Percentiles rank a stretch among this genome's conserved stretches.
Conservation (phyloP, 2,113 vertebrate genomes). For the Clarias magur region DNA sequence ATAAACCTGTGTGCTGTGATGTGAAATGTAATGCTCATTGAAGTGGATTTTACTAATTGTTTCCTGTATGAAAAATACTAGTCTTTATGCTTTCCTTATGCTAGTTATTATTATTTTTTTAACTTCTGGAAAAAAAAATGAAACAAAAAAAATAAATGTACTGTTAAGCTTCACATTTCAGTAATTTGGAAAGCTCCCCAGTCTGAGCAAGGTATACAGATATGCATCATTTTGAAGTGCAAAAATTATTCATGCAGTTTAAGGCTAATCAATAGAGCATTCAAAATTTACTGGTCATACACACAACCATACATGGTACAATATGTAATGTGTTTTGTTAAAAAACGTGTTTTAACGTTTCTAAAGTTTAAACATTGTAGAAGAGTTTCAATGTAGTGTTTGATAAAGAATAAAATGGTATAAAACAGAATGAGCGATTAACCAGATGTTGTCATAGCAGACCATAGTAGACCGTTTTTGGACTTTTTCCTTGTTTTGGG, state of each 20-base stretch:
- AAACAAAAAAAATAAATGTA: too few species aligned
- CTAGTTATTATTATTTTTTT: neutral
- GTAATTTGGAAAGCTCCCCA: neutral
- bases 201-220: neutral
- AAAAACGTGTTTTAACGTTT: neutral
- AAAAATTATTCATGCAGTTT: neutral
- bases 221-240: neutral
- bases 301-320: neutral
- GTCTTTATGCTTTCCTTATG: neutral
- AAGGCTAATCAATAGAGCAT: neutral
- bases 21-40: neutral
- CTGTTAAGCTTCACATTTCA: neutral
- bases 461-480: slow-evolving; percentile 70
- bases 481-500: slow-evolving; percentile 75
- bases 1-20: neutral
- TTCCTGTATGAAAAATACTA: neutral
- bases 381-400: neutral
- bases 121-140: neutral
- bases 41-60: neutral
- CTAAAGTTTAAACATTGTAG: neutral
- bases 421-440: slow-evolving; percentile 73
- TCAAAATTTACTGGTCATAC: neutral
- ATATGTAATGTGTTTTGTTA: neutral
- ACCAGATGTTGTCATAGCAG: slow-evolving; percentile 76
- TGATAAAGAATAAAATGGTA: neutral